Evolutionary conservation across 2,888 invertebrate genomes (phyloP).

Genomic region (Timandra comae): DNA sequence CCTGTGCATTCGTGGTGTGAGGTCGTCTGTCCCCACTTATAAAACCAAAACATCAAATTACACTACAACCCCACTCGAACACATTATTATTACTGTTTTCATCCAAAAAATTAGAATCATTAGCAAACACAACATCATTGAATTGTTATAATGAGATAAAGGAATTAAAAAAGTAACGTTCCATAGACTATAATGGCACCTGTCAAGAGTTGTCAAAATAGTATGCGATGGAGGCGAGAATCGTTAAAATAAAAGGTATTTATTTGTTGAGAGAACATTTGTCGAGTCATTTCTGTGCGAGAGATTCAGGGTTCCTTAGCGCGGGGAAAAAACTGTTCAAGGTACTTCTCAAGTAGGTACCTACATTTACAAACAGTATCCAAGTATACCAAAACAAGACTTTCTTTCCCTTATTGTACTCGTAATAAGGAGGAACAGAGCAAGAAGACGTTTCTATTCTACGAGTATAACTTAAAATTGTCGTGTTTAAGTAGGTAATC

Average conservation of each 20-base stretch:
- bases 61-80: slow-evolving; percentile 9
- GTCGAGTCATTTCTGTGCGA: slow-evolving; percentile 45
- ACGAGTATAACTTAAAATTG: no score
- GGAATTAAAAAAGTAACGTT: slow-evolving; percentile 12
- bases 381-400: no score
- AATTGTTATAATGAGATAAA: slow-evolving; percentile 20
- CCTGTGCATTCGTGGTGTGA: no score
- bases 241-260: slow-evolving; percentile 65
- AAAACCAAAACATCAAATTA: slow-evolving; percentile 1
- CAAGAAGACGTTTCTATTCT: no score
- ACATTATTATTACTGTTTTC: slow-evolving; percentile 15
- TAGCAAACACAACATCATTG: slow-evolving; percentile 20
- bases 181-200: slow-evolving; percentile 39
- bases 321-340: no score
- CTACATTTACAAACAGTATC: no score
- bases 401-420: no score
- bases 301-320: slow-evolving; percentile 22
- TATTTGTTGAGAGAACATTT: slow-evolving; percentile 36
- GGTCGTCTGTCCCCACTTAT: slow-evolving; percentile 2
- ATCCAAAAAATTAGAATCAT: slow-evolving; percentile 23
- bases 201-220: slow-evolving; percentile 64
- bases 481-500: no score
- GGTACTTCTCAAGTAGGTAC: no score
- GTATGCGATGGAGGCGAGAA: slow-evolving; percentile 31
- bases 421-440: no score